phyloP scores from a whole-genome alignment of 1,140 invertebrate species.

The Lerema accius region DNA sequence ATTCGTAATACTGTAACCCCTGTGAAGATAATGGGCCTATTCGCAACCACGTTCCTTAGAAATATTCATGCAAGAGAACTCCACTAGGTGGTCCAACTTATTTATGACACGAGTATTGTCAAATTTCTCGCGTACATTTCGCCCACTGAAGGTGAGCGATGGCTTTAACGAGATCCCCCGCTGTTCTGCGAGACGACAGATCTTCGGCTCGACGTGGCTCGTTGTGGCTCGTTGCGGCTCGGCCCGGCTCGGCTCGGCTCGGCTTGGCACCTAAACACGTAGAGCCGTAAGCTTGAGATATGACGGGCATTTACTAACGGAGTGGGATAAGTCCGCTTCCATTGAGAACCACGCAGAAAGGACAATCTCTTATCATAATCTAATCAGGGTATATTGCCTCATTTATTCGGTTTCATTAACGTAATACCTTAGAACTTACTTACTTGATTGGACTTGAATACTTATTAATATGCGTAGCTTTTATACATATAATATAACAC shows the following conservation, averaged over 20 bases:
- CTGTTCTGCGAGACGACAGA: background rate
- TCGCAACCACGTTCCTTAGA: too few relatives aligned
- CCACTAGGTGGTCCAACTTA: background rate
- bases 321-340: conserved; percentile 12
- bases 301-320: conserved; percentile 10
- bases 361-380: too few relatives aligned
- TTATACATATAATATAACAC: background rate
- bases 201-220: background rate
- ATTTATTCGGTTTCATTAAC: too few relatives aligned
- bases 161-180: background rate
- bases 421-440: too few relatives aligned
- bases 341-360: too few relatives aligned
- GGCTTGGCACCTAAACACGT: conserved; percentile 2
- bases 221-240: too few relatives aligned
- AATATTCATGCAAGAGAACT: too few relatives aligned
- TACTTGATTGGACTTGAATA: too few relatives aligned
- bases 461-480: too few relatives aligned
- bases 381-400: too few relatives aligned
- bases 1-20: too few relatives aligned
- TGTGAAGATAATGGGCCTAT: background rate
- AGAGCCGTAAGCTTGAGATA: conserved; percentile 15
- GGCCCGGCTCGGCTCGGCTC: too few relatives aligned
- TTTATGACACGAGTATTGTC: background rate
- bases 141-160: background rate
- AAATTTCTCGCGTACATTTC: background rate